phyloP scores from a whole-genome alignment of 2,888 invertebrate species.

The Nipponacmea schrenckii region DNA sequence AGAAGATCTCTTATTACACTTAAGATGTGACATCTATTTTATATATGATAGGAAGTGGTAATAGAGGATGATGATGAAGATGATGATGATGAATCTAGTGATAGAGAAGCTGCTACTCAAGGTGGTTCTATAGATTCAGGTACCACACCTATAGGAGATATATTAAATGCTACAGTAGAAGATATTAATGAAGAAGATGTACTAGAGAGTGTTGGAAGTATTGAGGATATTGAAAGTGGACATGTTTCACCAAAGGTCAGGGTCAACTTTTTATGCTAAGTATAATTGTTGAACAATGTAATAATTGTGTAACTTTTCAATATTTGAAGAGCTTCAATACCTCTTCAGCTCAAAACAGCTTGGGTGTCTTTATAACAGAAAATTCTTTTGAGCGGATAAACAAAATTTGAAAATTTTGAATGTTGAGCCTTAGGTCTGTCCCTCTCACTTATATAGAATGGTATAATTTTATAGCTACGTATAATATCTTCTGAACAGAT shows the following conservation, averaged over 20 bases:
- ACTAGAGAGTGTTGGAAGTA: not conserved
- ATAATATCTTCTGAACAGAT: too few relatives aligned
- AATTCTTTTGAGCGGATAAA: too few relatives aligned
- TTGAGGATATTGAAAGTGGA: not conserved
- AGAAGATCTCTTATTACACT: slow-evolving; percentile 19
- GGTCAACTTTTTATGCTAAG: not conserved
- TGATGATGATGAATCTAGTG: slow-evolving; percentile 18
- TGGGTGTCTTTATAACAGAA: too few relatives aligned
- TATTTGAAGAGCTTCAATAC: too few relatives aligned
- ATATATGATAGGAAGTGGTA: slow-evolving; percentile 26
- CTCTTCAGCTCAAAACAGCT: too few relatives aligned
- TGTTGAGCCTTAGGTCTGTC: too few relatives aligned
- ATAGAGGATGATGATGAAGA: slow-evolving; percentile 23
- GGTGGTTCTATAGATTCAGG: not conserved
- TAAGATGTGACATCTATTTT: not conserved
- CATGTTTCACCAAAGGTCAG: not conserved
- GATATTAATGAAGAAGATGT: not conserved
- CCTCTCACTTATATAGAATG: too few relatives aligned
- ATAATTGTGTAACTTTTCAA: too few relatives aligned
- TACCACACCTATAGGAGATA: too few relatives aligned
- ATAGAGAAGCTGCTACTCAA: slow-evolving; percentile 21
- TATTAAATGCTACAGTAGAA: not conserved
- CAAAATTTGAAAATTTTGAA: too few relatives aligned
- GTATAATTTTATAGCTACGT: too few relatives aligned
- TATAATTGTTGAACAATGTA: too few relatives aligned